Evolutionary conservation across 2,888 invertebrate genomes (phyloP), one percentile per base, ranked within the genome.

Genomic region (Nasonia oneida): DNA sequence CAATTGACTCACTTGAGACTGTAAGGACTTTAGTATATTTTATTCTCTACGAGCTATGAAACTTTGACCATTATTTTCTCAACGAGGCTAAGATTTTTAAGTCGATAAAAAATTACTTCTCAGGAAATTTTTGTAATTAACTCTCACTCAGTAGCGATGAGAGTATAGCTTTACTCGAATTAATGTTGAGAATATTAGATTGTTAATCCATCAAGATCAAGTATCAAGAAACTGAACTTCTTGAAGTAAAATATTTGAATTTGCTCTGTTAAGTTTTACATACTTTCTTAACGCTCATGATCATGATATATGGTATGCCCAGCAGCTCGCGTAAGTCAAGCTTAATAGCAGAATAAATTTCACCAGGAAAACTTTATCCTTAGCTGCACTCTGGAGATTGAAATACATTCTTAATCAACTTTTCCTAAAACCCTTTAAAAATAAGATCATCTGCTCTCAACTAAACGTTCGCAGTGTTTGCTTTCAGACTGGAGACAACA

Each of bases 391-490:
- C 12, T 61, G 23, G 61, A 18, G 39, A 73, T 73, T 73, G n/a
- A 73, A 73, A 37, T 37, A 73, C 18, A 73, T 42, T 74, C 47
- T 74, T 74, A 42, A 47, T 47, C 47, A 74, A 23, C 18, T 23
- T 74, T 74, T 67, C 14, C 3, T 67, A 67, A 64, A 18, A 8
- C 23, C 1, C 1, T 33, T 0, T 67, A 4, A 33, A 67, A 67
- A 33, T 33, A 67, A 33, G 33, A 33, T 15, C 3, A 33, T 67
- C 2, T 3, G 3, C 67, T 12, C 29, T 67, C 67, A 67, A 29
- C 12, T 67, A 33, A 64, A 61, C n/a, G 39, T 8, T 23, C 4
- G 1, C 39, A 61, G 33, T 29, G 23, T 29, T 33, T 29, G n/a
- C 29, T 33, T 64, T 12, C 5, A 64, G 64, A 18, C 29, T 64